These are phyloP conservation scores for Micrastur ruficollis DNA, from an alignment of 2,797 vertebrate species.

Conservation along the genomic window DNA sequence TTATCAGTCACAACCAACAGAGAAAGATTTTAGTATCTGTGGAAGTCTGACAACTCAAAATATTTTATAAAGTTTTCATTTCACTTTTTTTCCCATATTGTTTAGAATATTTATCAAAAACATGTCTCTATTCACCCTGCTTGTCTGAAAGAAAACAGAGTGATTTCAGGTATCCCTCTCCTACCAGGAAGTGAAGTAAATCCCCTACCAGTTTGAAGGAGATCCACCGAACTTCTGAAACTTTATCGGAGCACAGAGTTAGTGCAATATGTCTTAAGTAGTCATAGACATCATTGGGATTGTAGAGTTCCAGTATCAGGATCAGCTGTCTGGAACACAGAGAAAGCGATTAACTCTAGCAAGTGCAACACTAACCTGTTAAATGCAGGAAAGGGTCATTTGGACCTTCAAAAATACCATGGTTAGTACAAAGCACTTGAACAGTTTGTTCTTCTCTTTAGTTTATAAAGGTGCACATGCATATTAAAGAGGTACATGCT, in stretches of 20 bases:
- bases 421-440: background rate
- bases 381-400: background rate
- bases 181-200: background rate
- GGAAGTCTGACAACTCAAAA: background rate
- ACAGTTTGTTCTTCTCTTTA: background rate
- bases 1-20: background rate
- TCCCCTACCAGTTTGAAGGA: slow-evolving; percentile 77
- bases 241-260: slow-evolving; percentile 76
- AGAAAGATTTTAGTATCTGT: background rate
- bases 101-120: background rate
- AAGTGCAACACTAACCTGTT: background rate
- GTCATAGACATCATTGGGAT: slow-evolving; percentile 71
- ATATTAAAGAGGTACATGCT: background rate
- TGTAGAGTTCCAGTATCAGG: slow-evolving; percentile 76
- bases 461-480: background rate
- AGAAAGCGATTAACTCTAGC: background rate
- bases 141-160: background rate
- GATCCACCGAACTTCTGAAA: slow-evolving; percentile 78
- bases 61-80: background rate
- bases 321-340: slow-evolving; percentile 75
- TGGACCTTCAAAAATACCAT: background rate
- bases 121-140: background rate
- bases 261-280: slow-evolving; percentile 74
- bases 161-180: background rate
- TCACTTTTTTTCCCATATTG: background rate